Evolutionary conservation across 35 echinoderm and acorn worm species (phyloP).

Genomic region (Apostichopus japonicus): DNA sequence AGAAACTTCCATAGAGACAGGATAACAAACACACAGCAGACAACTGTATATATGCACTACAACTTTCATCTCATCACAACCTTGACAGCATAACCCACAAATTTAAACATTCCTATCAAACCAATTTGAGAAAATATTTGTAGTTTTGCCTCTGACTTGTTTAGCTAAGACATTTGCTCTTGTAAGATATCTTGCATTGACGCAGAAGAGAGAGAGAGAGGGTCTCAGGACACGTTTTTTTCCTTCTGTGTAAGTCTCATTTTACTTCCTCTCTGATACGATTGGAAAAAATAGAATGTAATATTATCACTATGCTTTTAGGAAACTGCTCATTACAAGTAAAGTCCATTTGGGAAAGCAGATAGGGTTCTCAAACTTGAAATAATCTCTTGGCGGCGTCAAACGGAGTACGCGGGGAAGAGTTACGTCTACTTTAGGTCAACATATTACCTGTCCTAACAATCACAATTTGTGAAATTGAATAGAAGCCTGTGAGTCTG

Average conservation of each 20-base stretch:
- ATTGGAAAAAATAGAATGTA: background rate
- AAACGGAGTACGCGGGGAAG: background rate
- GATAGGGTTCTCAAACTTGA: background rate
- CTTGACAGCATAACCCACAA: no score
- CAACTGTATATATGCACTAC: no score
- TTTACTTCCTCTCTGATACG: background rate
- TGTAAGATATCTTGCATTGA: background rate
- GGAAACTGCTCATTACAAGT: background rate
- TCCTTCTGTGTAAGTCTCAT: background rate
- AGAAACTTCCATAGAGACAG: no score
- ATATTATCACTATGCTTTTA: background rate
- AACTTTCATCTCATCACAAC: no score
- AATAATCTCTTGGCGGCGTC: background rate
- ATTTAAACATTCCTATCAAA: no score
- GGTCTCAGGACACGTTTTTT: background rate
- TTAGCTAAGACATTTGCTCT: no score
- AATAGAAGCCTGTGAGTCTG: background rate
- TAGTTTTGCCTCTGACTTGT: no score
- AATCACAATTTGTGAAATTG: conserved; percentile 15
- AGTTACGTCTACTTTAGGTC: background rate
- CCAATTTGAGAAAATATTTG: no score
- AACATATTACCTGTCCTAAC: background rate
- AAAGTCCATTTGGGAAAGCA: conserved; percentile 3
- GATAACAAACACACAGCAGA: no score
- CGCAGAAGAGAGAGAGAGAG: background rate